phyloP scores from a whole-genome alignment of 2,113 vertebrate species.

The Hymenochirus boettgeri region DNA sequence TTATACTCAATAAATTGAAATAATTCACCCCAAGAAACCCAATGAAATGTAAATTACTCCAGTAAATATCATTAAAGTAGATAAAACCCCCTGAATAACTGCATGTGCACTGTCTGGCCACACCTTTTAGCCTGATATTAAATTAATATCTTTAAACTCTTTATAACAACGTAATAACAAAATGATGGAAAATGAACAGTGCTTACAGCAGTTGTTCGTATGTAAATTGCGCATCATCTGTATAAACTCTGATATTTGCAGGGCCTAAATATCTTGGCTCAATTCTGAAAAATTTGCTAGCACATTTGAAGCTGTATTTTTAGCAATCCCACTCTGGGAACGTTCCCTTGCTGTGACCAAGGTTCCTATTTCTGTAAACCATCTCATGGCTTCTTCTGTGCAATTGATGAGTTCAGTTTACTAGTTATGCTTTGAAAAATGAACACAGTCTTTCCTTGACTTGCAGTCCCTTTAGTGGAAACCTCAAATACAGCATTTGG shows the following conservation, averaged over 20 bases:
- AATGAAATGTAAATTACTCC: no score
- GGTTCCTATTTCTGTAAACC: conserved; percentile 34
- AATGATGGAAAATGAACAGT: no score
- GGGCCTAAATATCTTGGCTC: conserved; percentile 6
- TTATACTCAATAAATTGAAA: no score
- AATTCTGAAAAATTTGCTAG: conserved; percentile 21
- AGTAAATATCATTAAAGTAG: no score
- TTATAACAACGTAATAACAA: no score
- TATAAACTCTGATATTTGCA: conserved; percentile 12
- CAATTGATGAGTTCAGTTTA: conserved; percentile 31
- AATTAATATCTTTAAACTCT: no score
- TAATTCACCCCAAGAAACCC: no score
- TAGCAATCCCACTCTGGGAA: conserved; percentile 35
- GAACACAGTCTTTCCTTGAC: conserved; percentile 23
- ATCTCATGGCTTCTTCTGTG: conserved; percentile 16
- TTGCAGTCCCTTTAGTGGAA: conserved; percentile 27
- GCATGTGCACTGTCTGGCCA: no score
- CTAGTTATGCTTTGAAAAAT: conserved; percentile 38
- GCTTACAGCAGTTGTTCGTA: no score
- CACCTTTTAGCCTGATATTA: no score
- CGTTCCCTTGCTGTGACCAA: conserved; percentile 25
- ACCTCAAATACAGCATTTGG: conserved; percentile 11
- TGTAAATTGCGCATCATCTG: conserved; percentile 12
- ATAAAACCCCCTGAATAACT: no score
- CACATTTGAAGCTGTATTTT: conserved; percentile 34